phyloP scores from a whole-genome alignment of 2,113 vertebrate species.

The Pao palembangensis region DNA sequence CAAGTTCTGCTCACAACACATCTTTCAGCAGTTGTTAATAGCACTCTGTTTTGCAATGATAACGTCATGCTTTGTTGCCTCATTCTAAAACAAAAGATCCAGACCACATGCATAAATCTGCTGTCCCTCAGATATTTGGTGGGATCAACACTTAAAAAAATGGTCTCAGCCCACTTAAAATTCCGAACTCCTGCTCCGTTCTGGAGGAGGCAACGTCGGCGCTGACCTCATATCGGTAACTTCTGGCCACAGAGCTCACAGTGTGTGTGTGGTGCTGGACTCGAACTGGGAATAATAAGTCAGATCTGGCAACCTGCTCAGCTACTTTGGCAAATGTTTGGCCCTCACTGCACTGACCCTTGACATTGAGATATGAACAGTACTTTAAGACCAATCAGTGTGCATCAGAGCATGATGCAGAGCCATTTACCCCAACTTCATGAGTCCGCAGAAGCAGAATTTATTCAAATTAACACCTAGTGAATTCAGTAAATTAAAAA shows the following conservation, averaged over 20 bases:
- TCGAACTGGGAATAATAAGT: constrained; percentile 36
- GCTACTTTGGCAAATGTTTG: constrained; percentile 36
- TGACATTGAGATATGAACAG: constrained; percentile 22
- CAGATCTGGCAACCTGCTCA: constrained; percentile 35
- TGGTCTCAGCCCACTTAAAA: constrained; percentile 2
- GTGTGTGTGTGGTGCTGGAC: constrained; percentile 22
- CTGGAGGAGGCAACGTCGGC: constrained; percentile 16
- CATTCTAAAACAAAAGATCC: constrained; percentile 27
- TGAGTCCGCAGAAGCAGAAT: not conserved
- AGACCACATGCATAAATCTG: constrained; percentile 23
- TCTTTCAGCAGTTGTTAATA: constrained; percentile 74
- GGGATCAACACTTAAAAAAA: constrained; percentile 8
- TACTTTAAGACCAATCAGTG: constrained; percentile 24
- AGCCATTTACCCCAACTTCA: constrained; percentile 2
- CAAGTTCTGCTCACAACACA: constrained; percentile 64
- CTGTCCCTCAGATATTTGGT: constrained; percentile 12
- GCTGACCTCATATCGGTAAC: constrained; percentile 57
- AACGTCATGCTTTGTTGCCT: constrained; percentile 59
- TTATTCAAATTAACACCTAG: constrained; percentile 16
- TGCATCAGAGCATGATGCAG: constrained; percentile 7
- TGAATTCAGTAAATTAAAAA: not conserved
- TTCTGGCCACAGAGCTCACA: constrained; percentile 26
- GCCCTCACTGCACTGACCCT: constrained; percentile 27
- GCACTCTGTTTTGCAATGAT: constrained; percentile 57
- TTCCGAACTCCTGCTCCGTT: constrained; percentile 1